Evolutionary conservation across 2,888 invertebrate species (phyloP).

Genomic region (Pocota personata): DNA sequence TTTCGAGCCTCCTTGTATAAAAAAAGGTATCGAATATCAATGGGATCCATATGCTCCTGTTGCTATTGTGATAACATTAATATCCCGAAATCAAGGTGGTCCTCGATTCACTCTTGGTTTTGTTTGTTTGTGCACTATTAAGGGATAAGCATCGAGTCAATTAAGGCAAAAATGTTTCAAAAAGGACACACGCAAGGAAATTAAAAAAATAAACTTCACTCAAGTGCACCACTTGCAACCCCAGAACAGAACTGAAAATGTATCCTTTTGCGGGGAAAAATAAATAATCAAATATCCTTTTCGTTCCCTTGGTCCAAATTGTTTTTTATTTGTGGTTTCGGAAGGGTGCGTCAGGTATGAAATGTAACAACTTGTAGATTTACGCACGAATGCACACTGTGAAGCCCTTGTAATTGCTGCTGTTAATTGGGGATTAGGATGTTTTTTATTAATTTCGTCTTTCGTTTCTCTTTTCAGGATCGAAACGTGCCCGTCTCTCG

Average conservation of each 20-base stretch:
- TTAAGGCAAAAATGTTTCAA: slow-evolving; percentile 71
- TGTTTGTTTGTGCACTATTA: slow-evolving; percentile 70
- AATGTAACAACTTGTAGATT: slow-evolving; percentile 53
- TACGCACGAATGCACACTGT: slow-evolving; percentile 41
- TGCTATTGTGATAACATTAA: slow-evolving; percentile 56
- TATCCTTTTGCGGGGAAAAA: slow-evolving; percentile 46
- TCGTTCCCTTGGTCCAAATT: slow-evolving; percentile 14
- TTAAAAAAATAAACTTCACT: slow-evolving; percentile 39
- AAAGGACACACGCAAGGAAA: slow-evolving; percentile 62
- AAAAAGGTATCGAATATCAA: slow-evolving; percentile 69
- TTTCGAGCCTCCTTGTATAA: slow-evolving; percentile 17
- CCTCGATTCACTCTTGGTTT: slow-evolving; percentile 48
- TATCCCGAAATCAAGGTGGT: slow-evolving; percentile 69
- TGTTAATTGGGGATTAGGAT: slow-evolving; percentile 65
- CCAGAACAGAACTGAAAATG: slow-evolving; percentile 39
- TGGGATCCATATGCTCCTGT: slow-evolving; percentile 64
- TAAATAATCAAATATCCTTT: slow-evolving; percentile 59
- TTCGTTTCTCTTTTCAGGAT: slow-evolving; percentile 76
- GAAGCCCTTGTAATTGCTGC: slow-evolving; percentile 32
- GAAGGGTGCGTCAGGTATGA: slow-evolving; percentile 30
- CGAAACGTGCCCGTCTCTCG: slow-evolving; percentile 82
- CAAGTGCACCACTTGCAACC: slow-evolving; percentile 72
- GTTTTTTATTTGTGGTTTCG: slow-evolving; percentile 29
- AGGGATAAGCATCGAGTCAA: slow-evolving; percentile 73
- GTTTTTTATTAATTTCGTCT: slow-evolving; percentile 40